These are phyloP conservation scores for Vanessa tameamea DNA, from an alignment of 1,140 invertebrate genomes.

Conservation along the genomic window DNA sequence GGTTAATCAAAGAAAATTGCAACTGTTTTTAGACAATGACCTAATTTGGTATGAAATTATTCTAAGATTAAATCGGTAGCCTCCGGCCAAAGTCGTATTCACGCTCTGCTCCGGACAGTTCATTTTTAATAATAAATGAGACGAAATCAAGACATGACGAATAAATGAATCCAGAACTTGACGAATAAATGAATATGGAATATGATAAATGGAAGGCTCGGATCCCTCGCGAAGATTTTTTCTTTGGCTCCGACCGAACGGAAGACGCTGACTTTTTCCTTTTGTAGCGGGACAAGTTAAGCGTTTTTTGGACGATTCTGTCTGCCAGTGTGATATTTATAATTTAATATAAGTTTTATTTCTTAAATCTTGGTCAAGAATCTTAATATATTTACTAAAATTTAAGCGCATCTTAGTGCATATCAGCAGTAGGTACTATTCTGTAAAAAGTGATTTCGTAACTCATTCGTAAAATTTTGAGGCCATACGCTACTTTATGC, in stretches of 20 bases:
- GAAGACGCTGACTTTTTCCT: conserved; percentile 80
- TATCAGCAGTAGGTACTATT: too few species aligned
- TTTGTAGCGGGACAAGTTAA: conserved; percentile 79
- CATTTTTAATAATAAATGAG: conserved; percentile 83
- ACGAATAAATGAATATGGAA: conserved; percentile 81
- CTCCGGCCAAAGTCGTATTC: conserved; percentile 65
- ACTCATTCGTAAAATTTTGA: too few species aligned
- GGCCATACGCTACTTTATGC: too few species aligned
- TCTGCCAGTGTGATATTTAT: conserved; percentile 76
- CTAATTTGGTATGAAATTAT: conserved; percentile 77
- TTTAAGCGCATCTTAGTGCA: too few species aligned
- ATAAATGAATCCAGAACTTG: conserved; percentile 82
- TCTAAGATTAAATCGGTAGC: conserved; percentile 77
- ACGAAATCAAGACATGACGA: conserved; percentile 82
- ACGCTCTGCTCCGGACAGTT: conserved; percentile 78
- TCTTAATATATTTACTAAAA: too few species aligned
- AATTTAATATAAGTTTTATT: conserved; percentile 70
- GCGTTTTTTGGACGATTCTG: conserved; percentile 75
- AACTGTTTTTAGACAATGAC: conserved; percentile 49
- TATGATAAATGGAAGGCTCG: conserved; percentile 79
- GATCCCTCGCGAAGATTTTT: conserved; percentile 79
- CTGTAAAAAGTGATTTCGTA: too few species aligned
- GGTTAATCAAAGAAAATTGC: conserved; percentile 35
- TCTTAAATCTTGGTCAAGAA: too few species aligned
- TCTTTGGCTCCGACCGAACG: conserved; percentile 77